Base-by-base conservation (phyloP, 2,113 vertebrate species). In the Oryzias curvinotus region DNA sequence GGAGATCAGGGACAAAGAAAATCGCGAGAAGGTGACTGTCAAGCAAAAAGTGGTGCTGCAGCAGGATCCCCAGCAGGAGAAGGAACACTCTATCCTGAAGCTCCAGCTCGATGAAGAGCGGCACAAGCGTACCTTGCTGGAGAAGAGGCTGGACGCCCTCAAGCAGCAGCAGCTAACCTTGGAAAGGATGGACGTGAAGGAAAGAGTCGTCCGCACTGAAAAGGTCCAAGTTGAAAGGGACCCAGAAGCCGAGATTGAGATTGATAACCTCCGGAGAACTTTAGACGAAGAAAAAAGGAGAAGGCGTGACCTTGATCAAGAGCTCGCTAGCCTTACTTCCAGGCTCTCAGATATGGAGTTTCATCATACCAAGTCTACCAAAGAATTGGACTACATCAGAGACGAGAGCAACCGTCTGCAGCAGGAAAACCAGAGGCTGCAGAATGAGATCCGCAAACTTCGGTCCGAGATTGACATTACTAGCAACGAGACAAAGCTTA, bases 41-140 rank as follows among this genome's bases (percentile, higher is more conserved):
- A 96, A 94, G 78, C 96, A 99, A 80, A 98, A 96, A 85, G 96
- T 99, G 10, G 95, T 98, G 23, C 89, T 98, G 47, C 95, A 98
- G 87, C 95, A 96, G 82, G 97, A 99, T 79, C 97, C 97, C 13
- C 94, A 96, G 77, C 96, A 98, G 84, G 94, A 97, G 81, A 95
- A 96, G 59, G 97, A 99, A 67, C 94, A 98, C 36, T 92, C 94
- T 8, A 92, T 98, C 47, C 91, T 99, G 46, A 92, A 70, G 63
- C 86, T 95, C 18, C 95, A 99, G 83, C 86, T 98, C 14, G 95
- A 98, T 7, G 96, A 99, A 57, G 97, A 98, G 71, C 92, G 77
- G 62, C 94, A 94, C 85, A 93, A 93, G 62, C 92, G 93, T 16
- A 91, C 92, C 57, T 85, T 95, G 23, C 81, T 98, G n/a, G 95